Evolutionary conservation across 2,113 vertebrate genomes (phyloP).

Genomic region (Nannobrachium achirus): DNA sequence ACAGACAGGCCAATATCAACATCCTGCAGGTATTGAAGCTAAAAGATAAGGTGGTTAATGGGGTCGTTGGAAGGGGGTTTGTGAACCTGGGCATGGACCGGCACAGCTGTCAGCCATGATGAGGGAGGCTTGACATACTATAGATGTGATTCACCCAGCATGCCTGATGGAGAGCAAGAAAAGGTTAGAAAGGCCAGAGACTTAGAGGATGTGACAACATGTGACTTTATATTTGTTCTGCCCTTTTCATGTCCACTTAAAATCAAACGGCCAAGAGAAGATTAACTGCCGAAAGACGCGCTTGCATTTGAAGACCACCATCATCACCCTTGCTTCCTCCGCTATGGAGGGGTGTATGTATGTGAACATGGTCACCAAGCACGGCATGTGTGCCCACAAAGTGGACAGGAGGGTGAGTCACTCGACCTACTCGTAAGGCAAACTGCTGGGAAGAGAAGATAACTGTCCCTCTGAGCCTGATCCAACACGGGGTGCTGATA

Average conservation of each 20-base stretch:
- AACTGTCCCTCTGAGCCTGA: neutral
- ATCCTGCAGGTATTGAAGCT: neutral
- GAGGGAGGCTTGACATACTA: slow-evolving; percentile 23
- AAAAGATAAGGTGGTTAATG: neutral
- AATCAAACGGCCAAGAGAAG: slow-evolving; percentile 49
- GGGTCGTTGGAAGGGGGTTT: neutral
- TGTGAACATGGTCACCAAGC: slow-evolving; percentile 18
- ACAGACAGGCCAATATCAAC: no score
- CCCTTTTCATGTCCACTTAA: slow-evolving; percentile 70
- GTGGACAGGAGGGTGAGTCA: neutral
- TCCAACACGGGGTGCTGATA: neutral
- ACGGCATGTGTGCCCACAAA: neutral
- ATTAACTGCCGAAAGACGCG: slow-evolving; percentile 37
- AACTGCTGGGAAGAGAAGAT: slow-evolving; percentile 14
- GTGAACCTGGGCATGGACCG: neutral
- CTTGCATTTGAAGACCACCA: slow-evolving; percentile 24
- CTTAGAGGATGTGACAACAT: slow-evolving; percentile 55
- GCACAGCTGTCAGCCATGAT: slow-evolving; percentile 23
- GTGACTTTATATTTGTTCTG: slow-evolving; percentile 55
- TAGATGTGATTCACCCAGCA: slow-evolving; percentile 50
- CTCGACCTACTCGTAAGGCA: neutral
- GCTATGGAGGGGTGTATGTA: slow-evolving; percentile 8
- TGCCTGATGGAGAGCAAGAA: slow-evolving; percentile 38
- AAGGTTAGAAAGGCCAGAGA: slow-evolving; percentile 27
- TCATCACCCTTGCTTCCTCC: slow-evolving; percentile 16